These are phyloP conservation scores for Probaryconus sp. DNA, from an alignment of 1,140 invertebrate species.

Conservation along the genomic window DNA sequence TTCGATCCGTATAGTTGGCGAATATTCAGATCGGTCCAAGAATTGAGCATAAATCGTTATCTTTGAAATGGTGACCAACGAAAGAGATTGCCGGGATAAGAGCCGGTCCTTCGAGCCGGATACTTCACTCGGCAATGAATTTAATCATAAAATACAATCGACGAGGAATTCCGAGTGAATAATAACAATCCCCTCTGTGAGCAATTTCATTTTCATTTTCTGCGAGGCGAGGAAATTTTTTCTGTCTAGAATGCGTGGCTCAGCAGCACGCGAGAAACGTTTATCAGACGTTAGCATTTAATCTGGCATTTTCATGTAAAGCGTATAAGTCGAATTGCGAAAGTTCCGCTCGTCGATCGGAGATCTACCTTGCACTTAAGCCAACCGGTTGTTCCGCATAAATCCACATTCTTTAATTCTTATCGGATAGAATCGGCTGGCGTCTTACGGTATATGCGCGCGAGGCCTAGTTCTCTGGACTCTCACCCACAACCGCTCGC, in stretches of 20 bases:
- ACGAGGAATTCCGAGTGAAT: too few relatives aligned
- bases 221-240: too few relatives aligned
- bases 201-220: too few relatives aligned
- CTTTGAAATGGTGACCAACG: too few relatives aligned
- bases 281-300: slow-evolving; percentile 31
- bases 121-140: too few relatives aligned
- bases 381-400: slow-evolving; percentile 38
- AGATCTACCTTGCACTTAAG: slow-evolving; percentile 39
- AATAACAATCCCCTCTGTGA: too few relatives aligned
- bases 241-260: neutral
- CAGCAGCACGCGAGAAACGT: neutral
- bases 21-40: too few relatives aligned
- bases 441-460: slow-evolving; percentile 56
- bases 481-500: slow-evolving; percentile 65
- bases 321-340: slow-evolving; percentile 26
- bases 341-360: slow-evolving; percentile 22
- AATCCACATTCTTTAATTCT: slow-evolving; percentile 46
- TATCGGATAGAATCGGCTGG: slow-evolving; percentile 62
- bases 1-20: too few relatives aligned
- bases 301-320: slow-evolving; percentile 33
- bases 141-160: too few relatives aligned
- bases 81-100: too few relatives aligned
- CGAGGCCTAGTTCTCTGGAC: slow-evolving; percentile 66
- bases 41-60: too few relatives aligned
- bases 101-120: too few relatives aligned